A percentile compares a stretch with the other conserved stretches of the same genome.
These are phyloP conservation scores for Pseudochirops corinnae DNA, from an alignment of 2,797 vertebrate species.

Conservation along the genomic window DNA sequence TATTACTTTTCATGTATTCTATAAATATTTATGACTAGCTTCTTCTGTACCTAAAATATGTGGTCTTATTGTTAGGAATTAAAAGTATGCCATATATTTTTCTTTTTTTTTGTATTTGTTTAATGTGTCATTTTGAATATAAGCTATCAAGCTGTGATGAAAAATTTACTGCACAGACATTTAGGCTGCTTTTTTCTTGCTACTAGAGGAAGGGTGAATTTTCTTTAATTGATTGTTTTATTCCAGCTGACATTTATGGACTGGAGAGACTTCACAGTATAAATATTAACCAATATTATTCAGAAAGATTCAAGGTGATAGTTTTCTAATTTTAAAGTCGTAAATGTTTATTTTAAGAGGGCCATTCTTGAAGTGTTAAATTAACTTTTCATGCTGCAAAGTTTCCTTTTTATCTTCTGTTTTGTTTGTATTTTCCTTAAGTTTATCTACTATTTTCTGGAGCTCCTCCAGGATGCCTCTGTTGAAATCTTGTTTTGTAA, in stretches of 20 bases:
- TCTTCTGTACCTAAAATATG: slow-evolving; percentile 33
- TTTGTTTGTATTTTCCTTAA: slow-evolving; percentile 65
- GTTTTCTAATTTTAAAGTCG: slow-evolving; percentile 62
- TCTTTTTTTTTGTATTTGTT: slow-evolving; percentile 49
- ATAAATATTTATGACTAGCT: slow-evolving; percentile 38
- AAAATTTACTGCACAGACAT: slow-evolving; percentile 67
- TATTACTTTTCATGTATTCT: slow-evolving; percentile 41
- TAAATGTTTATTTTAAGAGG: slow-evolving; percentile 54
- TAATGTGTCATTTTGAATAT: slow-evolving; percentile 68
- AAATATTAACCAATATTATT: slow-evolving; percentile 53
- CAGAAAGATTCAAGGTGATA: slow-evolving; percentile 64
- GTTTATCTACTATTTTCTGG: slow-evolving; percentile 42
- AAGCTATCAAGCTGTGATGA: slow-evolving; percentile 56
- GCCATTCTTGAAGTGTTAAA: slow-evolving; percentile 61
- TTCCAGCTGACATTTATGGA: slow-evolving; percentile 61
- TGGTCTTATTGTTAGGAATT: slow-evolving; percentile 4
- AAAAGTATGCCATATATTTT: slow-evolving; percentile 53
- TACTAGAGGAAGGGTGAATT: slow-evolving; percentile 42
- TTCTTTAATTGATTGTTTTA: slow-evolving; percentile 73
- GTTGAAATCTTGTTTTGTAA: slow-evolving; percentile 60
- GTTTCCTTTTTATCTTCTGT: slow-evolving; percentile 51
- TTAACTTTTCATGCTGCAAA: slow-evolving; percentile 66
- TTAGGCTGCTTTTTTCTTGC: slow-evolving; percentile 49
- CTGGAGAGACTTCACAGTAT: background rate
- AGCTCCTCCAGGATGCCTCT: slow-evolving; percentile 45